Evolutionary conservation across 2,113 vertebrate species (phyloP), one percentile per base, ranked within the genome.

Genomic region (Piprites chloris): DNA sequence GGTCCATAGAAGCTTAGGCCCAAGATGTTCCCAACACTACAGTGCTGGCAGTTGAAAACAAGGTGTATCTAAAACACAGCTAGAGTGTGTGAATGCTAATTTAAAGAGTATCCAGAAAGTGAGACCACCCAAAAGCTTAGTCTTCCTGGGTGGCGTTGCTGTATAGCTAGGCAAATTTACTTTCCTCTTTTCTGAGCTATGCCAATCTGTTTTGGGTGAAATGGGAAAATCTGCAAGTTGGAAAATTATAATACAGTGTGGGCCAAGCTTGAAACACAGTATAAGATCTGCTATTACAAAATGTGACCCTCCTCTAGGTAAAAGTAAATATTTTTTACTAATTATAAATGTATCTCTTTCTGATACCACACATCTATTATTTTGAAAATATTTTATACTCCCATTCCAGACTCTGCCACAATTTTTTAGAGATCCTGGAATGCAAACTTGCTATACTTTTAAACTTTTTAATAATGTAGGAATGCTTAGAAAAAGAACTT

Each of bases 401-500:
- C 9, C 30, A 53, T 55, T 91, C 39, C 33, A 87, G 63, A 77
- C 24, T 35, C 16, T 35, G 35, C 12, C 30, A 85, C 42, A 13
- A 77, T 50, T 89, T 85, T 92, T 91, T 22, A 87, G 21, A 83
- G 8, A 7, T 79, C 12, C 28, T 71, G 14, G 41, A 80, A 73
- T 33, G 30, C 11, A 77, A 90, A 66, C 10, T 58, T 83, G 50
- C 59, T 69, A 24, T 20, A 85, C 16, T 91, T 85, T 85, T 76
- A 27, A 89, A 85, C 11, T n/a, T 66, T 85, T 68, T 32, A 80
- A 58, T 58, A 94, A 62, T n/a, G 15, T 35, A 85, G 14, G 46
- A 94, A 92, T 35, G 20, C 33, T 74, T 89, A 80, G 39, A 59
- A 92, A 97, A 95, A 84, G 30, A 91, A 72, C 47, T 86, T 78